Base-by-base conservation (phyloP, 2,113 vertebrate species). In the Equus przewalskii region DNA sequence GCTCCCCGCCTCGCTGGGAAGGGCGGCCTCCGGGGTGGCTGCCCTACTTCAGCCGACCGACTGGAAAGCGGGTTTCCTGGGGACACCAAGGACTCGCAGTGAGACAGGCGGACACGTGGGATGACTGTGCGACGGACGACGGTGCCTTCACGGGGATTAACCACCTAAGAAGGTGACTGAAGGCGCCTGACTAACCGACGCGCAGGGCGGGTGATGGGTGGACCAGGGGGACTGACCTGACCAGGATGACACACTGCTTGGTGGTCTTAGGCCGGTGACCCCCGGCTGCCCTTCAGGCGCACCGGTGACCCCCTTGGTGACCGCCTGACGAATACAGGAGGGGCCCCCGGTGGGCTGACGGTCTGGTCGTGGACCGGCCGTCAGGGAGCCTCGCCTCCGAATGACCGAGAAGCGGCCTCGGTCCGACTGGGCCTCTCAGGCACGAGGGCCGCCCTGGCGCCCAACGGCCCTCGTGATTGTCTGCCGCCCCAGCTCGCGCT, bases 401-500 rank as follows among this genome's bases (percentile, higher is more conserved):
- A 0, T 1, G 9, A 51, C 3, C 28, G 73, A 18, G 44, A 56
- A 22, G 2, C 1, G 26, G n/a, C 10, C 16, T 80, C 2, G 14
- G 69, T 33, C 7, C 5, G 3, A 30, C 22, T 13, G 15, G 36
- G 30, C 6, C 54, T 19, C 85, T 15, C 14, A 11, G n/a, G 15
- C 44, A 15, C 0, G 24, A 54, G 24, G 58, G 60, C 41, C 16
- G 14, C 12, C 16, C 18, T 3, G 16, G 41, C 0, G 36, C 44
- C 73, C 41, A 51, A 64, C 73, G 0, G 49, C 28, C 30, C 18
- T 36, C 13, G 9, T 8, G 14, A 30, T 70, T 44, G 54, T 28
- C 36, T 21, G 54, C 28, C 28, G 58, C 36, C 16, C 13, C 2
- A 28, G 69, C 64, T 44, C 62, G 21, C 10, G 1, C 75, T 1